Conservation (phyloP, 2,113 vertebrate genomes). For the Sinosuthora webbiana region DNA sequence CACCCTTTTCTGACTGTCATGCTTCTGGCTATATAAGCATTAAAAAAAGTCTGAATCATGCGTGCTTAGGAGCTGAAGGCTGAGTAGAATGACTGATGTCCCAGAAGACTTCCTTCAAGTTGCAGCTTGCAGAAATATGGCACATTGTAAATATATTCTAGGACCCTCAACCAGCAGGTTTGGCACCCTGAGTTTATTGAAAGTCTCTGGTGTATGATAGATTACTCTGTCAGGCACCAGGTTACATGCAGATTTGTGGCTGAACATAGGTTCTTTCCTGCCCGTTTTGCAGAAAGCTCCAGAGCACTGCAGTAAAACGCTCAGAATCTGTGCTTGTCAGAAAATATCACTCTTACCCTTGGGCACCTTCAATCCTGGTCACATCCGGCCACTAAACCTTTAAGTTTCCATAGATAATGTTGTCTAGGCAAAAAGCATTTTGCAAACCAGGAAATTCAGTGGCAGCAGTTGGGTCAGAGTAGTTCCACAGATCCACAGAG, state of each 20-base stretch:
- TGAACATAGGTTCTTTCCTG: background rate
- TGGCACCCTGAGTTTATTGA: slow-evolving; percentile 28
- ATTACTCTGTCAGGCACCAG: slow-evolving; percentile 14
- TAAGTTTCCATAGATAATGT: background rate
- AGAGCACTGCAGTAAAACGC: slow-evolving; percentile 10
- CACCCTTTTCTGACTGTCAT: background rate
- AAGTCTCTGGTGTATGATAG: background rate
- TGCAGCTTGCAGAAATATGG: slow-evolving; percentile 9
- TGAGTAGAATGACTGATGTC: background rate
- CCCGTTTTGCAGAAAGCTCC: slow-evolving; percentile 33
- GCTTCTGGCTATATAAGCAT: background rate
- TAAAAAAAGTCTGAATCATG: background rate
- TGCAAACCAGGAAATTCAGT: background rate
- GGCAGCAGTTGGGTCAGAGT: background rate
- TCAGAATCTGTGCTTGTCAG: slow-evolving; percentile 2
- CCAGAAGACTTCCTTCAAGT: background rate
- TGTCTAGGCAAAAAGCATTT: background rate
- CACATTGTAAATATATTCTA: background rate
- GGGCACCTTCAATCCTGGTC: background rate
- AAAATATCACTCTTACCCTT: slow-evolving; percentile 40
- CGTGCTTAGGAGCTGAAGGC: background rate
- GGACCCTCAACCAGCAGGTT: background rate
- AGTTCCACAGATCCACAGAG: background rate
- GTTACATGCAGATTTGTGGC: slow-evolving; percentile 18
- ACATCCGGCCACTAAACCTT: background rate